A percentile compares a stretch with the other conserved stretches of the same genome.
Conservation (phyloP, 2,113 vertebrate species). For the Aythya baeri region DNA sequence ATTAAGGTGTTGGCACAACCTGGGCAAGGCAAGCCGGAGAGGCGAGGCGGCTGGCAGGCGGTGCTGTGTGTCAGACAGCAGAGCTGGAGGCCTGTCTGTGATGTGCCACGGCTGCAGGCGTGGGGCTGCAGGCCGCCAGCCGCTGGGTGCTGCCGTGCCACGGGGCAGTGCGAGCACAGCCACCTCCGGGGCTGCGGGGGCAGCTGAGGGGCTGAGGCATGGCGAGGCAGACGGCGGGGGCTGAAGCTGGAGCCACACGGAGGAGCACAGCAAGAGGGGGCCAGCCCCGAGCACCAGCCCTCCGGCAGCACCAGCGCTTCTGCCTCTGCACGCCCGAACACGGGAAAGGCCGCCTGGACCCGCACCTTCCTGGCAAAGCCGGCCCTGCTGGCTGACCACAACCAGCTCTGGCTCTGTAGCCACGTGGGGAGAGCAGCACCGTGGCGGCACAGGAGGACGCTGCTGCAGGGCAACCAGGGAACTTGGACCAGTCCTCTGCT, state of each 20-base stretch:
- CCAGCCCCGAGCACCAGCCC: neutral
- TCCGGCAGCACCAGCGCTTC: rapidly evolving
- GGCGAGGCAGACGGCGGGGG: rapidly evolving
- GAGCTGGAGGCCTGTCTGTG: no score
- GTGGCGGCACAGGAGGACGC: no score
- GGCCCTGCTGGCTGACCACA: no score
- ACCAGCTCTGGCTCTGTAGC: no score
- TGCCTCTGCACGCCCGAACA: neutral
- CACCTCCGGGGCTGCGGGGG: rapidly evolving
- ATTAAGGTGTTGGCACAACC: neutral
- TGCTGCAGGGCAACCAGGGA: neutral
- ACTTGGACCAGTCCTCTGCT: neutral
- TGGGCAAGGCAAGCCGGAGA: rapidly evolving
- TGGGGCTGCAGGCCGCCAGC: rapidly evolving
- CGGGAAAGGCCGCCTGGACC: neutral
- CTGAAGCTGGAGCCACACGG: neutral
- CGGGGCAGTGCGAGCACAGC: rapidly evolving
- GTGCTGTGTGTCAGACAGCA: rapidly evolving
- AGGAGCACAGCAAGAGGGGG: neutral
- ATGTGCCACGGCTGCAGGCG: rapidly evolving
- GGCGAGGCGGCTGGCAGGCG: rapidly evolving
- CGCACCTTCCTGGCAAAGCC: neutral
- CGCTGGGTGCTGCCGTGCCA: rapidly evolving
- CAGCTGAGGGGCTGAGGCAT: rapidly evolving
- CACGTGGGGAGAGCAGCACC: no score